Conservation (phyloP, 2,113 vertebrate species). For the Strigops habroptila region DNA sequence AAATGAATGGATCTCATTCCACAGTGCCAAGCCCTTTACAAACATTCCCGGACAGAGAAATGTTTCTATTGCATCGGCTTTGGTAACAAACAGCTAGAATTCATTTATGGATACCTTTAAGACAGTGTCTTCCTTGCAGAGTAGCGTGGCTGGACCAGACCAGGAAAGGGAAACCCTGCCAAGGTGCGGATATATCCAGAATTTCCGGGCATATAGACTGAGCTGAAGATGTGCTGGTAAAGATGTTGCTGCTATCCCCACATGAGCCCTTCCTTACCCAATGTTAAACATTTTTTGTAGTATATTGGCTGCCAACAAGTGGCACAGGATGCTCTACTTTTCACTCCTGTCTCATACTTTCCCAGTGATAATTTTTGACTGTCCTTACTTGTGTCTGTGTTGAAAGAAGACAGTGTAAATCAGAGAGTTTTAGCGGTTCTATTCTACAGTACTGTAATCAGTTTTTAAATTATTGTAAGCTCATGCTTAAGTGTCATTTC, state of each 20-base stretch:
- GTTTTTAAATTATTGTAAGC: background rate
- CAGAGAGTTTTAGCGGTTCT: background rate
- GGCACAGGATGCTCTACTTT: background rate
- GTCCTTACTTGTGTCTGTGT: background rate
- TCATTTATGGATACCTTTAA: background rate
- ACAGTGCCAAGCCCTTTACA: background rate
- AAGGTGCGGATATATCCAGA: background rate
- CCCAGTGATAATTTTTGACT: background rate
- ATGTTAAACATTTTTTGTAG: background rate
- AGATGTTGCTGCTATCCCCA: background rate
- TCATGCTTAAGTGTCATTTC: background rate
- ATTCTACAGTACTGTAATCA: background rate
- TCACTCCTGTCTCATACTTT: background rate
- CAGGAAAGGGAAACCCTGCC: background rate
- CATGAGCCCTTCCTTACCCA: background rate
- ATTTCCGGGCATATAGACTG: background rate
- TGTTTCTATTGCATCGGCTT: background rate
- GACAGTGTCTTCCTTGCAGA: background rate
- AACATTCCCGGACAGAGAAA: background rate
- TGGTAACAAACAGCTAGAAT: background rate
- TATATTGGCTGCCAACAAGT: background rate
- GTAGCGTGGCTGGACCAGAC: background rate
- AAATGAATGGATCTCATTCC: background rate
- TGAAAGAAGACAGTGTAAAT: background rate
- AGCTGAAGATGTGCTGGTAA: background rate